Percentiles rank a stretch among this genome's conserved stretches.
These are phyloP conservation scores for Philopotamus ludificatus DNA, from an alignment of 1,140 invertebrate genomes.

Conservation along the genomic window DNA sequence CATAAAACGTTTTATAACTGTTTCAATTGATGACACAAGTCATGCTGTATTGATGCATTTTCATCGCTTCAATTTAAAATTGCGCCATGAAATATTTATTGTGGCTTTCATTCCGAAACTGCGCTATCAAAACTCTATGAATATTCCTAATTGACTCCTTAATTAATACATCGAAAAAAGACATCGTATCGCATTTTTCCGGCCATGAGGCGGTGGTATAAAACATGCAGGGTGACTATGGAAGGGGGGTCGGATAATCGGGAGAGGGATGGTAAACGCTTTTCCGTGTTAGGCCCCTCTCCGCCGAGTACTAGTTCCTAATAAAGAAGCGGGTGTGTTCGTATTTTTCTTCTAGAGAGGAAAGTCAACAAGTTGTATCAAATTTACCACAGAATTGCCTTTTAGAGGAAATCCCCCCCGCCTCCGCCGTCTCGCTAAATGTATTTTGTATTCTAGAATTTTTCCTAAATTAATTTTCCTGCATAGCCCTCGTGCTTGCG, in stretches of 20 bases:
- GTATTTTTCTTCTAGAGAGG: conserved; percentile 35
- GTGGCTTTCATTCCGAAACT: too few species aligned
- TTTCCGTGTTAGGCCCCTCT: conserved; percentile 37
- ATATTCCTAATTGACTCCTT: too few species aligned
- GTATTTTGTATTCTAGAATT: conserved; percentile 9
- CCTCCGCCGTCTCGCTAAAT: neutral
- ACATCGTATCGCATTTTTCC: too few species aligned
- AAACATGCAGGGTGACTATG: conserved; percentile 15
- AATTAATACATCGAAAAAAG: too few species aligned
- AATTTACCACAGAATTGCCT: conserved; percentile 30
- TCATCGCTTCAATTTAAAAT: too few species aligned
- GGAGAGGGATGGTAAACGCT: conserved; percentile 37
- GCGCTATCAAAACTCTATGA: too few species aligned
- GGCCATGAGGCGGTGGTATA: conserved; percentile 17
- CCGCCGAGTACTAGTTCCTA: conserved; percentile 26
- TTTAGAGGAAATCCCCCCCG: conserved; percentile 11
- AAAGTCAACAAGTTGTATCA: conserved; percentile 38
- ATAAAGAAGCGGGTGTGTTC: conserved; percentile 35
- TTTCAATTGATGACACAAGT: too few species aligned
- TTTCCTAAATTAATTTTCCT: conserved; percentile 25
- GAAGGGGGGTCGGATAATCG: conserved; percentile 17
- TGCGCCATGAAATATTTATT: too few species aligned
- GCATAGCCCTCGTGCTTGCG: neutral
- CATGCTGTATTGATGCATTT: too few species aligned
- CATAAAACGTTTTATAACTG: too few species aligned